These are phyloP conservation scores for Artibeus lituratus DNA, from an alignment of 2,797 vertebrate genomes.

Conservation along the genomic window DNA sequence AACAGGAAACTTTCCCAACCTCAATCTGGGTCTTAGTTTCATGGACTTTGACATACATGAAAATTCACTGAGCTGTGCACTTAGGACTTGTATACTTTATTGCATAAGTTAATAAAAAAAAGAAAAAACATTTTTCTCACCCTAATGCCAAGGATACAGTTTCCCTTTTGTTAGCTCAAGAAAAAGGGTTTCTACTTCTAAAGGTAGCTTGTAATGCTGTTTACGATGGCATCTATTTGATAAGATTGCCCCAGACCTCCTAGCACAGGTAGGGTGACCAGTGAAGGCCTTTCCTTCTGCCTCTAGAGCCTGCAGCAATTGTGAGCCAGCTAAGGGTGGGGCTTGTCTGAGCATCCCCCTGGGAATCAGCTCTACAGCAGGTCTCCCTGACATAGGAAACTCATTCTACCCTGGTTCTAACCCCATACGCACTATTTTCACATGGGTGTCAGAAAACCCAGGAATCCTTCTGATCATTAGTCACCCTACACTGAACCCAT, in stretches of 20 bases:
- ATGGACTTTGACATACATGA: not conserved
- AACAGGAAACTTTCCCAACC: not conserved
- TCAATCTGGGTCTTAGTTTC: not conserved
- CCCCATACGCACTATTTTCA: not conserved
- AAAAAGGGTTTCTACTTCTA: constrained; percentile 7
- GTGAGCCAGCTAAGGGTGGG: not conserved
- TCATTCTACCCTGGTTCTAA: not conserved
- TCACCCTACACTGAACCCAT: not conserved
- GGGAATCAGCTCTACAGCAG: not conserved
- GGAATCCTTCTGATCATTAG: not conserved
- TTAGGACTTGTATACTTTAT: not conserved
- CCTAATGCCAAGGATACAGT: not conserved
- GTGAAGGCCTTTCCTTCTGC: not conserved
- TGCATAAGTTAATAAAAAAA: not conserved
- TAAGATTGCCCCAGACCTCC: not conserved
- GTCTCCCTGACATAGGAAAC: not conserved
- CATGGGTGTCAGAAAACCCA: not conserved
- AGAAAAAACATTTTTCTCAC: not conserved
- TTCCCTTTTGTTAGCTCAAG: not conserved
- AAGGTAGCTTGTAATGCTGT: not conserved
- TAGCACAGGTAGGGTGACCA: not conserved
- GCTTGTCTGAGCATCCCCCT: not conserved
- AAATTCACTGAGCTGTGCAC: not conserved
- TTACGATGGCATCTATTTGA: not conserved
- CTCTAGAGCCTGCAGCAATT: not conserved